Evolutionary conservation across 2,797 vertebrate genomes (phyloP).

Genomic region (Ctenopoma multispine): DNA sequence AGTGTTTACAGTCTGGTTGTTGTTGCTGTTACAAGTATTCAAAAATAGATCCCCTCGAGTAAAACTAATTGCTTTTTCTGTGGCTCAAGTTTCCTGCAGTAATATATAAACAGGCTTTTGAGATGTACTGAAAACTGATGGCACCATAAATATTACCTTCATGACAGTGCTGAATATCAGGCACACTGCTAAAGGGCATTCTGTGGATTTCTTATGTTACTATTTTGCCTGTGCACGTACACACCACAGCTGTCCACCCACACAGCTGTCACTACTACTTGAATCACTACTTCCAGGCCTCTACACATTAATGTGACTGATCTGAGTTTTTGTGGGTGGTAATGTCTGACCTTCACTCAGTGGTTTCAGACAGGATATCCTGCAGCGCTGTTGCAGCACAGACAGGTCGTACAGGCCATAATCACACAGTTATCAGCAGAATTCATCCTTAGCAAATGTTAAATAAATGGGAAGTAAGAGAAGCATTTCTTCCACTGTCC

Average conservation of each 20-base stretch:
- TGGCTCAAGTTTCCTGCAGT: not conserved
- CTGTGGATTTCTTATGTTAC: slow-evolving; percentile 35
- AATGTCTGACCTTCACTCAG: slow-evolving; percentile 68
- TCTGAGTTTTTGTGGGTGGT: slow-evolving; percentile 56
- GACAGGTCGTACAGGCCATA: slow-evolving; percentile 32
- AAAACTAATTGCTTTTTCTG: not conserved
- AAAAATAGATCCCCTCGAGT: not conserved
- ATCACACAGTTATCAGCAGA: slow-evolving; percentile 53
- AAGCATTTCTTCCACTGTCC: slow-evolving; percentile 58
- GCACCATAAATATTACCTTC: slow-evolving; percentile 29
- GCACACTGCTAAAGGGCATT: slow-evolving; percentile 37
- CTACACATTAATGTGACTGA: slow-evolving; percentile 60
- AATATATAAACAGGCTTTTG: slow-evolving; percentile 10
- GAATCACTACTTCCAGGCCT: slow-evolving; percentile 56
- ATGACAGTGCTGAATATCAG: slow-evolving; percentile 38
- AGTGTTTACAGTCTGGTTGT: not conserved
- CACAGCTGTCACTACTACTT: slow-evolving; percentile 57
- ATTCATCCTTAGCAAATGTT: slow-evolving; percentile 57
- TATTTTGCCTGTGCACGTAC: slow-evolving; percentile 38
- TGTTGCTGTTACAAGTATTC: not conserved
- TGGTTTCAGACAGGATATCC: slow-evolving; percentile 51
- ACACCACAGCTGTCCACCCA: slow-evolving; percentile 40
- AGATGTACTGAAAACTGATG: slow-evolving; percentile 16
- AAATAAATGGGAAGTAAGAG: slow-evolving; percentile 62
- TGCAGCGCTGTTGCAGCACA: slow-evolving; percentile 41